phyloP scores from a whole-genome alignment of 2,888 invertebrate species.

The Drosophila macrospina region DNA sequence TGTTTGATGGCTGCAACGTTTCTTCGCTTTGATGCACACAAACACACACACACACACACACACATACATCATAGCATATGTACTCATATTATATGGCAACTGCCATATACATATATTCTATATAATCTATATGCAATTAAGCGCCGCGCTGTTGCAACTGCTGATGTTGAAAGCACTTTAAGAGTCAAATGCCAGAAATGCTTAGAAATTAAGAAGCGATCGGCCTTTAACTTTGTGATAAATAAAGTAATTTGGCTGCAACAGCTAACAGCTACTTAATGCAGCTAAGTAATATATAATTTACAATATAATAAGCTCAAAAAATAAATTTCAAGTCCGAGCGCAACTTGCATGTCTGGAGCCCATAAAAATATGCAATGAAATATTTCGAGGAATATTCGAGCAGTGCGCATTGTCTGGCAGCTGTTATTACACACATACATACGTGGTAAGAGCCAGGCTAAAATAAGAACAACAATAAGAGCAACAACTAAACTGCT shows the following conservation, averaged over 20 bases:
- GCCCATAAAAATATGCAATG: slow-evolving; percentile 73
- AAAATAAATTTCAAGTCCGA: slow-evolving; percentile 37
- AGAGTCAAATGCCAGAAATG: slow-evolving; percentile 54
- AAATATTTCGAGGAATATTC: slow-evolving; percentile 53
- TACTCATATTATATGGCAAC: slow-evolving; percentile 14
- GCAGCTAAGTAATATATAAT: slow-evolving; percentile 66
- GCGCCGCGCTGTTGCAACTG: slow-evolving; percentile 22
- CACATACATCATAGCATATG: slow-evolving; percentile 18
- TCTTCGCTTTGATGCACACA: slow-evolving; percentile 53
- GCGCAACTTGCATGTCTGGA: slow-evolving; percentile 62
- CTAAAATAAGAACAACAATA: slow-evolving; percentile 9
- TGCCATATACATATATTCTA: slow-evolving; percentile 15
- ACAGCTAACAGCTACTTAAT: slow-evolving; percentile 2
- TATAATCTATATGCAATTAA: slow-evolving; percentile 60
- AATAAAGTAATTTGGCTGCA: slow-evolving; percentile 21
- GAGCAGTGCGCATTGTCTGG: slow-evolving; percentile 65
- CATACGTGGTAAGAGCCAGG: slow-evolving; percentile 10
- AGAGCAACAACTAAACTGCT: slow-evolving; percentile 55
- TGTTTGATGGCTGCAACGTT: slow-evolving; percentile 58
- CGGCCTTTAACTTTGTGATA: not conserved
- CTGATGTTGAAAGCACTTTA: slow-evolving; percentile 54
- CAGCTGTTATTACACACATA: slow-evolving; percentile 50
- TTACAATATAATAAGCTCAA: slow-evolving; percentile 50
- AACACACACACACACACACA: slow-evolving; percentile 33
- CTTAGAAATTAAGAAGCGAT: not conserved